Percentiles rank a stretch among this genome's conserved stretches.
phyloP scores from a whole-genome alignment of 2,888 invertebrate species.

The Xestia rhomboidea region DNA sequence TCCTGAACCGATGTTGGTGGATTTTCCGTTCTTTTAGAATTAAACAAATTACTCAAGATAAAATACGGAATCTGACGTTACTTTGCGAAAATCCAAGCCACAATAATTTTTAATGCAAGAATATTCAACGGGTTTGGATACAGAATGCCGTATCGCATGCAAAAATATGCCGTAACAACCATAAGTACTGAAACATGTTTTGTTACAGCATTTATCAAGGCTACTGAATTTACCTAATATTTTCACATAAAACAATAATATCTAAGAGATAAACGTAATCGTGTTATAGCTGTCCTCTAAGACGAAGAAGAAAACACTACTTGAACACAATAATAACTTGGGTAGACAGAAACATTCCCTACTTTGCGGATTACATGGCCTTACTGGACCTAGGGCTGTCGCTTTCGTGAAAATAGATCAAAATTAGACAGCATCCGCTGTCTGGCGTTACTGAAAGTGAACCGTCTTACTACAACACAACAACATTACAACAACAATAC shows the following conservation, averaged over 20 bases:
- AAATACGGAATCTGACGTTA: no score
- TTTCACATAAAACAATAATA: background rate
- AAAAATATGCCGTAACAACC: no score
- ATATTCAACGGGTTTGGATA: no score
- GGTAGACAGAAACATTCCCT: conserved; percentile 12
- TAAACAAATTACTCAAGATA: no score
- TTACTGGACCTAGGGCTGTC: conserved; percentile 1
- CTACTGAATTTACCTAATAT: no score
- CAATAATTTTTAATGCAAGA: no score
- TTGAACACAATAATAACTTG: conserved; percentile 31
- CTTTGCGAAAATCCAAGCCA: no score
- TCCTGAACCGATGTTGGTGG: no score
- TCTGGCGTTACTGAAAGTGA: background rate
- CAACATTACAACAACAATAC: background rate
- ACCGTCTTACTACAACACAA: background rate
- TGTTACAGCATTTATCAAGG: no score
- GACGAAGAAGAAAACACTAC: background rate
- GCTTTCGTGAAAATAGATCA: background rate
- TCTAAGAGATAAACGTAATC: conserved; percentile 6
- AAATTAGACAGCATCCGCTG: background rate
- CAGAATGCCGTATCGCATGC: no score
- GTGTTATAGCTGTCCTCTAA: background rate
- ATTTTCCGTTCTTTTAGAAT: no score
- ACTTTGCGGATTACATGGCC: conserved; percentile 7
- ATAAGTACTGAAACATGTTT: no score